Evolutionary conservation across 2,797 vertebrate genomes (phyloP).

Genomic region (Todus mexicanus): DNA sequence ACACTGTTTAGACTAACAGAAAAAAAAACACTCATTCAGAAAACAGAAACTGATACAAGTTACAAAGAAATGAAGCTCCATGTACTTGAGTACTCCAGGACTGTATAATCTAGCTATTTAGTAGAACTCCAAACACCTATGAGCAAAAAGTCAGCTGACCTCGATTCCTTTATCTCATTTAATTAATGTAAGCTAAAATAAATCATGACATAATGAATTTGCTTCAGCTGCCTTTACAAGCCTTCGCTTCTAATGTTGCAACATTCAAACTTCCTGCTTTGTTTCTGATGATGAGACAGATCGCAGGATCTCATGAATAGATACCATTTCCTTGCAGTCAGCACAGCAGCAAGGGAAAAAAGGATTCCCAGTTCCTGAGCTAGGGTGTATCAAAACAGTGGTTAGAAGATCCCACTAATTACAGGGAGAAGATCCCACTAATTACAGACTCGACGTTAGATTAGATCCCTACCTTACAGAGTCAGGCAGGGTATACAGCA

Average conservation of each 20-base stretch:
- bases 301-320: background rate
- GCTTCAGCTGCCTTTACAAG: background rate
- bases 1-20: slow-evolving; percentile 80
- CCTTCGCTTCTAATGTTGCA: background rate
- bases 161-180: background rate
- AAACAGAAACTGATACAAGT: background rate
- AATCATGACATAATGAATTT: background rate
- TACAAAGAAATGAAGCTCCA: background rate
- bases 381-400: background rate
- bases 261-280: background rate
- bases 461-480: background rate
- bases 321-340: background rate
- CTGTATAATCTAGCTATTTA: background rate
- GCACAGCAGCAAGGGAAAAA: background rate
- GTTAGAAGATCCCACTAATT: background rate
- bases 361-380: background rate
- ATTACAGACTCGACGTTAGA: background rate
- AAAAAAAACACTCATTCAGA: background rate
- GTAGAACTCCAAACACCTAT: background rate
- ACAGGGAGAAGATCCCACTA: slow-evolving; percentile 8
- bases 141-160: background rate
- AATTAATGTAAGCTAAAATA: background rate
- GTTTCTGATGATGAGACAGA: background rate
- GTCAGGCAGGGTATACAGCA: background rate
- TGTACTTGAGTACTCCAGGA: background rate